Evolutionary conservation across 2,888 invertebrate genomes (phyloP).

Genomic region (Bugula neritina): DNA sequence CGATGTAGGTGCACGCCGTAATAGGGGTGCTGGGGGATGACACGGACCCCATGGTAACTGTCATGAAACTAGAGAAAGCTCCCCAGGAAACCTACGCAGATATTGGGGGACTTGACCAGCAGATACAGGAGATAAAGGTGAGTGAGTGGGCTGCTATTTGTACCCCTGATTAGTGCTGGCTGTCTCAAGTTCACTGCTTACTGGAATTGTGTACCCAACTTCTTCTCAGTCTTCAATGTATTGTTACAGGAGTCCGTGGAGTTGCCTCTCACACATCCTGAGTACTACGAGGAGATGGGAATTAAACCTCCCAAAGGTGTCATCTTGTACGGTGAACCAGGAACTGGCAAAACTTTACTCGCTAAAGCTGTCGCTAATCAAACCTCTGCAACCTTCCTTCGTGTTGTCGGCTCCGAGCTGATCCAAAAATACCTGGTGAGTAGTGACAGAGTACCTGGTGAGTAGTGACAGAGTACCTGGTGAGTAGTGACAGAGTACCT

Average conservation of each 20-base stretch:
- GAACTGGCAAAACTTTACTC: conserved; percentile 92
- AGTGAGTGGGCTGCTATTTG: too few relatives aligned
- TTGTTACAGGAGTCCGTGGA: conserved; percentile 83
- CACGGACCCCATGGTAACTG: conserved; percentile 99
- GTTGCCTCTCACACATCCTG: conserved; percentile 94
- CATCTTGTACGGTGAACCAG: conserved; percentile 94
- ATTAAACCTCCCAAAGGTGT: conserved; percentile 99
- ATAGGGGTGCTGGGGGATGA: conserved; percentile 98
- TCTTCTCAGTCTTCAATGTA: too few relatives aligned
- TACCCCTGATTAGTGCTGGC: background rate
- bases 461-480: too few relatives aligned
- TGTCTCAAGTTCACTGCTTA: background rate
- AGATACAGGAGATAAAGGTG: conserved; percentile 89
- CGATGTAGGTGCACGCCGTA: conserved; percentile 84
- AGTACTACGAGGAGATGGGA: conserved; percentile 99
- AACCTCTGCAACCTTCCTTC: conserved; percentile 94
- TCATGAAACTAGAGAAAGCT: conserved; percentile 99
- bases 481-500: too few relatives aligned
- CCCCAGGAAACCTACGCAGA: conserved; percentile 99
- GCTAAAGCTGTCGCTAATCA: conserved; percentile 99
- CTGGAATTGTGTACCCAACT: too few relatives aligned
- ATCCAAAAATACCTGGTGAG: conserved; percentile 92
- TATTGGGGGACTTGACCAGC: conserved; percentile 92
- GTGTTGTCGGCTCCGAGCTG: conserved; percentile 98
- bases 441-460: too few relatives aligned